These are phyloP conservation scores for Eupithecia subfuscata DNA, from an alignment of 2,888 invertebrate species.

Conservation along the genomic window DNA sequence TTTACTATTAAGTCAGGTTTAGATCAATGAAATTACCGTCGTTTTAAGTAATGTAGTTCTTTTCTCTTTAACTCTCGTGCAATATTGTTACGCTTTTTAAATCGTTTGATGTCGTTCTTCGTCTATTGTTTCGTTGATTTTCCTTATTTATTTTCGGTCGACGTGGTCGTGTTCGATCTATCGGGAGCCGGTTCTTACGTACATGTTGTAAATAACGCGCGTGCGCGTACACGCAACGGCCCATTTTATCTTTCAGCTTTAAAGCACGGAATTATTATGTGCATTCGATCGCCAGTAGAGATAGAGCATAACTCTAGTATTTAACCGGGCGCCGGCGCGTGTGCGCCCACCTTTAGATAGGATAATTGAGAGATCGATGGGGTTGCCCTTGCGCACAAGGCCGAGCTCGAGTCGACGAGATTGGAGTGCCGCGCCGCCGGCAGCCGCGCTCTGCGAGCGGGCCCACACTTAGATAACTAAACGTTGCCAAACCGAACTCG, in stretches of 20 bases:
- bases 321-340: slow-evolving; percentile 31
- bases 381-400: slow-evolving; percentile 41
- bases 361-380: slow-evolving; percentile 38
- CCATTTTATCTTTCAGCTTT: slow-evolving; percentile 37
- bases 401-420: slow-evolving; percentile 41
- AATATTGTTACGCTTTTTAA: slow-evolving; percentile 81
- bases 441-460: slow-evolving; percentile 42
- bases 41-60: slow-evolving; percentile 71
- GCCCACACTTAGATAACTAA: slow-evolving; percentile 70
- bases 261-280: slow-evolving; percentile 36
- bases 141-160: slow-evolving; percentile 62
- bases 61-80: slow-evolving; percentile 74
- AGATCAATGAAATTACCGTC: slow-evolving; percentile 58
- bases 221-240: slow-evolving; percentile 37
- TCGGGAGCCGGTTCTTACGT: slow-evolving; percentile 53
- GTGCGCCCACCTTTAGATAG: slow-evolving; percentile 48
- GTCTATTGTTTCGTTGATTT: slow-evolving; percentile 59
- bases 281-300: slow-evolving; percentile 39
- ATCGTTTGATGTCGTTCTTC: slow-evolving; percentile 69
- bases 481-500: slow-evolving; percentile 80
- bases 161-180: slow-evolving; percentile 63
- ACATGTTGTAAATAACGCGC: slow-evolving; percentile 42
- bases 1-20: slow-evolving; percentile 75
- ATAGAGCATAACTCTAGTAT: slow-evolving; percentile 38
- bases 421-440: slow-evolving; percentile 36